Base-by-base conservation (phyloP, 2,797 vertebrate species). In the Psittacula echo region DNA sequence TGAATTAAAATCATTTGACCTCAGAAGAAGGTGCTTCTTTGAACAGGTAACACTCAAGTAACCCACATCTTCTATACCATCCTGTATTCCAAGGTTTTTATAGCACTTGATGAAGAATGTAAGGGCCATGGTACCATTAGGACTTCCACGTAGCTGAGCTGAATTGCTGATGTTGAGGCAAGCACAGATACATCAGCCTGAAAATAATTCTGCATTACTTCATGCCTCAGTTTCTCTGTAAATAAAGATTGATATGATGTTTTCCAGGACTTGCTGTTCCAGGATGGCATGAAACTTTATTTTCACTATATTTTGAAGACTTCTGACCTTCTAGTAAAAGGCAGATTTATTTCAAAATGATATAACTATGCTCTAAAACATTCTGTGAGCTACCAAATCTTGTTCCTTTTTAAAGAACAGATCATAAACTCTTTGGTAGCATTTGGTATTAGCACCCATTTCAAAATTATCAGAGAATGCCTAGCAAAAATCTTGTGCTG, bases 11-110 rank as follows among this genome's bases (percentile, higher is more conserved):
- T 50, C 73, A 19, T 58, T 48, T 61, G 37, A 39, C 30, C 48
- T 77, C 51, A 37, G n/a, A 44, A 47, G 19, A 24, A 41, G 24
- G 37, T n/a, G 9, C 17, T 62, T 4, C 34, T 73, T 61, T 67
- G 53, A 83, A 47, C 53, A 65, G 32, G 30, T 23, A 64, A 11
- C 14, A 2, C 42, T 56, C 10, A 8, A 32, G 11, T 12, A 39
- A n/a, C 27, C 14, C 41, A 7, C 1, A 0, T n/a, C 56, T 64
- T 73, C 42, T n/a, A 5, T 18, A 2, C 53, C 4, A 7, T 11
- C 27, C 54, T 64, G 12, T 62, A 32, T 13, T 17, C 32, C 22
- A 6, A 42, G n/a, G 11, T 3, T 75, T 85, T 37, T 82, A 29
- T 13, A 67, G 21, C 19, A 7, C 20, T 27, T 37, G 5, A 11